A percentile compares a stretch with the other conserved stretches of the same genome.
These are phyloP conservation scores for Apteryx owenii DNA, from an alignment of 2,113 vertebrate genomes.

Conservation along the genomic window DNA sequence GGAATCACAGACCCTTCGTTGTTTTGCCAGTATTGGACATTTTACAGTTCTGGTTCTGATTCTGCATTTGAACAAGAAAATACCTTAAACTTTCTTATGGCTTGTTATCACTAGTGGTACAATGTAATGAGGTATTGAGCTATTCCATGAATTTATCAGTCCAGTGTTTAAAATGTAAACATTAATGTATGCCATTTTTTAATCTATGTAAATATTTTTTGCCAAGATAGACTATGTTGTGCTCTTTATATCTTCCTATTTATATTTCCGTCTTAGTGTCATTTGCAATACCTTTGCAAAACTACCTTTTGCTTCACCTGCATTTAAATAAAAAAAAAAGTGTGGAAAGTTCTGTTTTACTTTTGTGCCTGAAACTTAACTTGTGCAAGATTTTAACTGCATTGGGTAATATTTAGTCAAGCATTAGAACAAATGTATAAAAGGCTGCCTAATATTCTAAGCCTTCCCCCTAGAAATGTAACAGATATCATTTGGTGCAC, in stretches of 20 bases:
- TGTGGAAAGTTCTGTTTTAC: not conserved
- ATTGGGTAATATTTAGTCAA: not conserved
- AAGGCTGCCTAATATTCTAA: slow-evolving; percentile 25
- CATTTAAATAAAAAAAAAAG: not conserved
- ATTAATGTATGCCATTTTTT: not conserved
- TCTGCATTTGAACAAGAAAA: not conserved
- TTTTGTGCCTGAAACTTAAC: not conserved
- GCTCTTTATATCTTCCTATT: not conserved
- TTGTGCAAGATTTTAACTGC: not conserved
- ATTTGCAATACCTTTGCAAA: not conserved
- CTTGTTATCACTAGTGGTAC: not conserved
- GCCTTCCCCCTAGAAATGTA: not conserved
- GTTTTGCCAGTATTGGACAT: not conserved
- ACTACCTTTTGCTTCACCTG: not conserved
- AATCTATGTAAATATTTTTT: not conserved
- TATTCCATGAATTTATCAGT: not conserved
- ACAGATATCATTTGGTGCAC: not conserved
- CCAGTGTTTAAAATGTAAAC: not conserved
- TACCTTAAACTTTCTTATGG: not conserved
- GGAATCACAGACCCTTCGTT: not conserved
- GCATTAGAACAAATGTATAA: not conserved
- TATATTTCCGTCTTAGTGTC: not conserved
- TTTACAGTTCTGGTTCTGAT: not conserved
- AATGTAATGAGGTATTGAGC: not conserved
- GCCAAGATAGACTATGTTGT: not conserved